These are phyloP conservation scores for Alosa sapidissima DNA, from an alignment of 2,797 vertebrate species.

Conservation along the genomic window DNA sequence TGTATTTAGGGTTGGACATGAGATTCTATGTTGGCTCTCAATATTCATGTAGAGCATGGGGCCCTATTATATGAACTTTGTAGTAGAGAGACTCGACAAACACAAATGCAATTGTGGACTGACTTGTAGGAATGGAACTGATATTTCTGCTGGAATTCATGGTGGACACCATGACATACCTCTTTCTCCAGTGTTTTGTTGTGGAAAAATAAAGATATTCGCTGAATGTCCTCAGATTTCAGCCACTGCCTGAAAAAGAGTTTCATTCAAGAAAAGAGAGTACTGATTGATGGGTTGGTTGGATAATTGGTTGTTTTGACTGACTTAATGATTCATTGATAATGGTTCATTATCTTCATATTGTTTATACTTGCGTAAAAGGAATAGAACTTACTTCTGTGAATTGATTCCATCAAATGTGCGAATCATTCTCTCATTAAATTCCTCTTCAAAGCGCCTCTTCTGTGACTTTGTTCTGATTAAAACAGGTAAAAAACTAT, in stretches of 20 bases:
- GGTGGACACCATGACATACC: constrained; percentile 65
- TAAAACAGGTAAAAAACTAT: background rate
- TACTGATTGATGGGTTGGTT: background rate
- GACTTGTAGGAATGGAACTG: background rate
- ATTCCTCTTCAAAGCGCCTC: constrained; percentile 94
- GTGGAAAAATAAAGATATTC: constrained; percentile 97
- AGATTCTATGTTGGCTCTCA: too few species aligned
- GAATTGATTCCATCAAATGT: constrained; percentile 97
- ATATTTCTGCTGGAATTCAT: background rate
- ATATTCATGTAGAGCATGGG: too few species aligned
- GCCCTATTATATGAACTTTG: too few species aligned
- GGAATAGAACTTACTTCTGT: constrained; percentile 82
- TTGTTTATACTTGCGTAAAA: too few species aligned
- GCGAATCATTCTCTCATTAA: constrained; percentile 96
- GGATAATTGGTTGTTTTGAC: background rate
- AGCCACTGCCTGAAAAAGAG: constrained; percentile 88
- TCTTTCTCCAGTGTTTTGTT: constrained; percentile 96
- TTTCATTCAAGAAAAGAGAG: background rate
- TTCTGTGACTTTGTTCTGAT: constrained; percentile 95
- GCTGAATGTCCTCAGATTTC: constrained; percentile 97
- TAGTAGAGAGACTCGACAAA: background rate
- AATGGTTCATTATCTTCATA: background rate
- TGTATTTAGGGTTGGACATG: too few species aligned
- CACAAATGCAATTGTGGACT: background rate
- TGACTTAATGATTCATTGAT: background rate